Evolutionary conservation across 2,888 invertebrate genomes (phyloP).

Genomic region (Saturnia japonica): DNA sequence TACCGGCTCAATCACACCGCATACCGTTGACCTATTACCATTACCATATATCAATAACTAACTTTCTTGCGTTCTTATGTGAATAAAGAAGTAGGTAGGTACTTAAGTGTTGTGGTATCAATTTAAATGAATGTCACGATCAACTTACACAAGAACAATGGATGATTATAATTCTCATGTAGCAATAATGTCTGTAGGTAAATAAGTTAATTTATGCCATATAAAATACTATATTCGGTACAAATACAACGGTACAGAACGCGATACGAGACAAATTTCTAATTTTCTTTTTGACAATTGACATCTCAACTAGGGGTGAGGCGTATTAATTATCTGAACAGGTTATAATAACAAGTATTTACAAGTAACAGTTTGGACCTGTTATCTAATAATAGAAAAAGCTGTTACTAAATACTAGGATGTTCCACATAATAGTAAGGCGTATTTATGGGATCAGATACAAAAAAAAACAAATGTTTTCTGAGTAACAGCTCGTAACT

Average conservation of each 20-base stretch:
- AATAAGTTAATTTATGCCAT: neutral
- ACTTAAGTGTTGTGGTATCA: slow-evolving; percentile 26
- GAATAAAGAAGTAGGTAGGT: slow-evolving; percentile 12
- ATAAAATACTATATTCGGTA: neutral
- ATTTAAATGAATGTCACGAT: slow-evolving; percentile 17
- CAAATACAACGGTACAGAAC: neutral
- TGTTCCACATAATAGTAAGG: no score
- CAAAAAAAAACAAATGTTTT: no score
- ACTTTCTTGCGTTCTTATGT: slow-evolving; percentile 70
- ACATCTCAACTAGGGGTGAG: no score
- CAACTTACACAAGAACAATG: neutral
- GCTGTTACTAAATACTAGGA: no score
- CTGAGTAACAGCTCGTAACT: no score
- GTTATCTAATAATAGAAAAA: no score
- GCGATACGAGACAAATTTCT: neutral
- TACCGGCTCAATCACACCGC: slow-evolving; percentile 49
- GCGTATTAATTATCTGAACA: no score
- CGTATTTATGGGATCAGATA: no score
- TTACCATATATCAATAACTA: slow-evolving; percentile 55
- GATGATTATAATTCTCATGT: neutral
- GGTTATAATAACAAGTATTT: no score
- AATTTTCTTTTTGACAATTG: neutral
- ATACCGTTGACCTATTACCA: slow-evolving; percentile 76
- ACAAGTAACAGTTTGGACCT: no score
- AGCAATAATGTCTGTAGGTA: neutral